Conservation (phyloP, 2,888 invertebrate genomes). For the Vesta saturnalis region DNA sequence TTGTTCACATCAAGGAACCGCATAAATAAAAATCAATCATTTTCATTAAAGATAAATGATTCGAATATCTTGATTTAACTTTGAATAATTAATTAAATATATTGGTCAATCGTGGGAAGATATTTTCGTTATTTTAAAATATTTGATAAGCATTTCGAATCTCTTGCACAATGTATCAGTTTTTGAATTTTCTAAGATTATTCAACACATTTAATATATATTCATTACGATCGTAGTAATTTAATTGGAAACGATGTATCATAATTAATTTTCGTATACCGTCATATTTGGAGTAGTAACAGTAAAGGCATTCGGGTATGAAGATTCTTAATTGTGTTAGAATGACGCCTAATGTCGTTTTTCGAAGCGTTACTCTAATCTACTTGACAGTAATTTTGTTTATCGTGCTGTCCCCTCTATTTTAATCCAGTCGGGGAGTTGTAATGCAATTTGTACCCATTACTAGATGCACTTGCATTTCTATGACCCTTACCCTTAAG, state of each 20-base stretch:
- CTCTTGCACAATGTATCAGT: not conserved
- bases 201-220: constrained; percentile 21
- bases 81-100: constrained; percentile 7
- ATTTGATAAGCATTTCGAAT: constrained; percentile 1
- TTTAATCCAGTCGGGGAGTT: constrained; percentile 54
- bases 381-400: constrained; percentile 62
- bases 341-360: constrained; percentile 53
- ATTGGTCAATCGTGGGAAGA: not conserved
- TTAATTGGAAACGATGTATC: constrained; percentile 36
- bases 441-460: constrained; percentile 46
- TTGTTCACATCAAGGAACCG: not conserved
- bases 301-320: constrained; percentile 52
- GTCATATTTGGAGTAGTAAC: constrained; percentile 14
- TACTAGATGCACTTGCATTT: constrained; percentile 43
- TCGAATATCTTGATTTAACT: not conserved
- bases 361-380: constrained; percentile 42
- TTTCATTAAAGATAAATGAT: not conserved
- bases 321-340: constrained; percentile 46
- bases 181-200: no score
- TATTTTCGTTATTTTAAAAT: not conserved
- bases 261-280: constrained; percentile 35
- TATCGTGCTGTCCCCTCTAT: constrained; percentile 51
- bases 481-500: constrained; percentile 38
- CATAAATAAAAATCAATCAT: constrained; percentile 2
- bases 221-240: constrained; percentile 25